Percentiles rank a stretch among this genome's conserved stretches.
phyloP scores from a whole-genome alignment of 2,888 invertebrate species.

The Elmis aenea region DNA sequence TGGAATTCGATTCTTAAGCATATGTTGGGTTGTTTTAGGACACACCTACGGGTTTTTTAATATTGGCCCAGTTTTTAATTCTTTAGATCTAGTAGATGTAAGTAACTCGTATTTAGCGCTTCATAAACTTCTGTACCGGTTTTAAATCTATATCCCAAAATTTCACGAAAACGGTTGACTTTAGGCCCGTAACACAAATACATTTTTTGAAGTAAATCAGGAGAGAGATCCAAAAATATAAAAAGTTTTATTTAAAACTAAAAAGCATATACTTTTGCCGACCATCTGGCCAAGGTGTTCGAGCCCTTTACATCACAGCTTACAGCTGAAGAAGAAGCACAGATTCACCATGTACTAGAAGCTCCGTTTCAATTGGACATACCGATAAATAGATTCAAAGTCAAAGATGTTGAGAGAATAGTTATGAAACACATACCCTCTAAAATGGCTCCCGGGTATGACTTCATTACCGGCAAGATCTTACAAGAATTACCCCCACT shows the following conservation, averaged over 20 bases:
- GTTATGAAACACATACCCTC: slow-evolving; percentile 1
- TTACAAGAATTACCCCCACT: slow-evolving; percentile 4
- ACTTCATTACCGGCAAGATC: slow-evolving; percentile 4
- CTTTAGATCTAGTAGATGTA: too few relatives aligned
- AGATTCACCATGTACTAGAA: slow-evolving; percentile 4
- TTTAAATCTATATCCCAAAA: too few relatives aligned
- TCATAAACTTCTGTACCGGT: too few relatives aligned
- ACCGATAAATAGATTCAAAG: slow-evolving; percentile 2
- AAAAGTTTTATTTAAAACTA: too few relatives aligned
- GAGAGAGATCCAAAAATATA: too few relatives aligned
- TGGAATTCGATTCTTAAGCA: slow-evolving; percentile 47
- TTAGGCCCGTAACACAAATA: too few relatives aligned
- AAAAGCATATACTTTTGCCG: too few relatives aligned
- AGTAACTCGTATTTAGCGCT: too few relatives aligned
- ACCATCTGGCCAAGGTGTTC: slow-evolving; percentile 4
- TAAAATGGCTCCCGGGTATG: slow-evolving; percentile 4
- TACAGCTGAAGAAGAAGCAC: slow-evolving; percentile 1
- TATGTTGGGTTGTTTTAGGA: slow-evolving; percentile 49
- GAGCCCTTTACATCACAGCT: slow-evolving; percentile 4
- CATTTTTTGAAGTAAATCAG: too few relatives aligned
- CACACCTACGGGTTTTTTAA: too few relatives aligned
- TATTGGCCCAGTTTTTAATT: too few relatives aligned
- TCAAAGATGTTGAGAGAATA: not conserved
- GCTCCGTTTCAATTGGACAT: slow-evolving; percentile 4
- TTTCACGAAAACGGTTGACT: too few relatives aligned